A percentile compares a stretch with the other conserved stretches of the same genome.
Evolutionary conservation across 2,888 invertebrate genomes (phyloP).

Genomic region (Beris chalybata): DNA sequence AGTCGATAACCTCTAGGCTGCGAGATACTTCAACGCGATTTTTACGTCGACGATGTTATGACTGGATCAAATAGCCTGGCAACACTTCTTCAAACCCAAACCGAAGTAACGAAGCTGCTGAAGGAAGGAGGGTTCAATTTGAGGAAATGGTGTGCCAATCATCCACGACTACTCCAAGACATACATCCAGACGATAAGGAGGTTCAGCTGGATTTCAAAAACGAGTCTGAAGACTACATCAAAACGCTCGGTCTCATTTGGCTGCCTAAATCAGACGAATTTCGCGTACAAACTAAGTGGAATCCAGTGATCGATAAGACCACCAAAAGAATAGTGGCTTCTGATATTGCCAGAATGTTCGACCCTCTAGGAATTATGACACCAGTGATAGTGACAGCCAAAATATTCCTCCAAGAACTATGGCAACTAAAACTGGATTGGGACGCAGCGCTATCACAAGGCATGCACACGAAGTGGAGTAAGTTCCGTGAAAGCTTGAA

Average conservation of each 20-base stretch:
- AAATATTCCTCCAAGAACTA: no score
- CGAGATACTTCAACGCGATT: slow-evolving; percentile 56
- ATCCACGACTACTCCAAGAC: not conserved
- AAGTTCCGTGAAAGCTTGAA: not conserved
- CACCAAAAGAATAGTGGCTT: no score
- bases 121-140: slow-evolving; percentile 13
- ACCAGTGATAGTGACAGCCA: no score
- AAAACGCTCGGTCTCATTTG: slow-evolving; percentile 25
- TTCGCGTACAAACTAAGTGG: not conserved
- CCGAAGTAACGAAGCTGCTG: not conserved
- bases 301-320: not conserved
- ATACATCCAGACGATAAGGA: slow-evolving; percentile 9
- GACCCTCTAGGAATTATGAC: no score
- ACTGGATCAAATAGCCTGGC: slow-evolving; percentile 44
- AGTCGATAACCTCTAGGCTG: slow-evolving; percentile 58
- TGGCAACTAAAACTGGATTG: no score
- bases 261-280: slow-evolving; percentile 15
- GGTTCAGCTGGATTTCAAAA: not conserved
- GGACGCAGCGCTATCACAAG: no score
- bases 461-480: no score
- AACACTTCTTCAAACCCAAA: not conserved
- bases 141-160: slow-evolving; percentile 20
- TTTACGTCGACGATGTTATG: slow-evolving; percentile 55
- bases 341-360: no score
- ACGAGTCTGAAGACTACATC: not conserved